These are phyloP conservation scores for Gallinago jamesoni DNA, from an alignment of 2,113 vertebrate genomes.

Conservation along the genomic window DNA sequence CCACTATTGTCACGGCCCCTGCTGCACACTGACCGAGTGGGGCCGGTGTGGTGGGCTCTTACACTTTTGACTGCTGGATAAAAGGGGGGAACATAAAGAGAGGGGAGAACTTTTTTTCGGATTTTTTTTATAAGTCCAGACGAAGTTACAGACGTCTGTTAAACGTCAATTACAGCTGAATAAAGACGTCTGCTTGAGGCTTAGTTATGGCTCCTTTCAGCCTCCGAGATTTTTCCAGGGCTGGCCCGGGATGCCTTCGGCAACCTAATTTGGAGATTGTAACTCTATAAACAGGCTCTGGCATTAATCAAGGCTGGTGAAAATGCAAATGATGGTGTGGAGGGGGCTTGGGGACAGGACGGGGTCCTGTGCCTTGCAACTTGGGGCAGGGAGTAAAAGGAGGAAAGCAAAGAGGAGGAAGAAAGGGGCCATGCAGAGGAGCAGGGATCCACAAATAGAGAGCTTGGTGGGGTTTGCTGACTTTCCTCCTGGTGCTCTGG, in stretches of 20 bases:
- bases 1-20: constrained; percentile 72
- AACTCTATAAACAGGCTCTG: constrained; percentile 69
- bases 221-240: constrained; percentile 67
- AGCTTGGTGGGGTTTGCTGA: background rate
- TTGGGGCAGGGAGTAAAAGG: background rate
- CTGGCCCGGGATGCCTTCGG: constrained; percentile 63
- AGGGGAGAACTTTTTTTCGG: constrained; percentile 60
- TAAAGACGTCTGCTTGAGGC: constrained; percentile 78
- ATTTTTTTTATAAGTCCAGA: constrained; percentile 73
- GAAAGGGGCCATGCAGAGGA: constrained; percentile 3
- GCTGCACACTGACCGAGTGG: constrained; percentile 70
- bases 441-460: background rate
- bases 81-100: constrained; percentile 74
- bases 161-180: constrained; percentile 80
- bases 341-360: background rate
- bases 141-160: constrained; percentile 79
- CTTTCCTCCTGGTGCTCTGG: background rate
- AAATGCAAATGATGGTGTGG: constrained; percentile 59
- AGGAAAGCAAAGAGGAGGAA: background rate
- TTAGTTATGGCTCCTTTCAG: constrained; percentile 75
- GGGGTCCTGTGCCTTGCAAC: background rate
- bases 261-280: constrained; percentile 74
- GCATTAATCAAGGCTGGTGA: constrained; percentile 64
- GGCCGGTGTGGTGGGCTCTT: constrained; percentile 67
- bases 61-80: constrained; percentile 77